Evolutionary conservation across 2,888 invertebrate species (phyloP).

Genomic region (Drosophila ezoana): DNA sequence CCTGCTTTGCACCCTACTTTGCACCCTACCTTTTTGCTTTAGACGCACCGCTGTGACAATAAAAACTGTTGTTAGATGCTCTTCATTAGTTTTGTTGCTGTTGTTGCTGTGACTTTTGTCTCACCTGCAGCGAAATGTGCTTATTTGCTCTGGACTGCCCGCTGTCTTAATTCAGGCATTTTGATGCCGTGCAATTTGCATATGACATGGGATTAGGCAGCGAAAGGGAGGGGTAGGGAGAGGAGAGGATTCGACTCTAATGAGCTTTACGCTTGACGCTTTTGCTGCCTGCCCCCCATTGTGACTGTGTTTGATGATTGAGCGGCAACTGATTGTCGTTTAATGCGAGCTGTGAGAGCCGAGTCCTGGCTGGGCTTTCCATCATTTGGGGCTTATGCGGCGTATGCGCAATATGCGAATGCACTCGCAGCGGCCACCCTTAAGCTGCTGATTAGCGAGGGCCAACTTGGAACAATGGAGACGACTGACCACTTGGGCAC

Average conservation of each 20-base stretch:
- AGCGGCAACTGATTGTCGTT: constrained; percentile 50
- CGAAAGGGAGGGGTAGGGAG: background rate
- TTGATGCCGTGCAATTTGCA: constrained; percentile 58
- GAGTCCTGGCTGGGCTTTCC: background rate
- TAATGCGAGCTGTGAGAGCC: constrained; percentile 20
- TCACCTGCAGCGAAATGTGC: constrained; percentile 63
- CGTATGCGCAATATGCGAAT: constrained; percentile 47
- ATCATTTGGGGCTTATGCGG: constrained; percentile 22
- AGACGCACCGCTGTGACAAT: constrained; percentile 43
- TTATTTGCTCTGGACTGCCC: constrained; percentile 33
- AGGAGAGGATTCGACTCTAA: constrained; percentile 15
- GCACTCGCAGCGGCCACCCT: constrained; percentile 13
- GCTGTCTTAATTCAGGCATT: constrained; percentile 42
- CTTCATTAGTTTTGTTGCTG: constrained; percentile 28
- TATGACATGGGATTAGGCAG: constrained; percentile 17
- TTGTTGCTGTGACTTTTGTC: constrained; percentile 17
- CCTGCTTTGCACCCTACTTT: background rate
- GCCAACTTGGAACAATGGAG: constrained; percentile 54
- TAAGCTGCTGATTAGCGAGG: constrained; percentile 59
- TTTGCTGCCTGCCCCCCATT: background rate
- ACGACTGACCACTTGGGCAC: constrained; percentile 8
- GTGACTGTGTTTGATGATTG: constrained; percentile 25
- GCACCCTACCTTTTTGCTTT: background rate
- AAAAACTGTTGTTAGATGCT: constrained; percentile 25
- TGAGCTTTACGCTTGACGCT: constrained; percentile 30